Percentiles rank a stretch among this genome's conserved stretches.
phyloP scores from a whole-genome alignment of 53 echinoderm and acorn worm species.

The Antedon mediterranea region DNA sequence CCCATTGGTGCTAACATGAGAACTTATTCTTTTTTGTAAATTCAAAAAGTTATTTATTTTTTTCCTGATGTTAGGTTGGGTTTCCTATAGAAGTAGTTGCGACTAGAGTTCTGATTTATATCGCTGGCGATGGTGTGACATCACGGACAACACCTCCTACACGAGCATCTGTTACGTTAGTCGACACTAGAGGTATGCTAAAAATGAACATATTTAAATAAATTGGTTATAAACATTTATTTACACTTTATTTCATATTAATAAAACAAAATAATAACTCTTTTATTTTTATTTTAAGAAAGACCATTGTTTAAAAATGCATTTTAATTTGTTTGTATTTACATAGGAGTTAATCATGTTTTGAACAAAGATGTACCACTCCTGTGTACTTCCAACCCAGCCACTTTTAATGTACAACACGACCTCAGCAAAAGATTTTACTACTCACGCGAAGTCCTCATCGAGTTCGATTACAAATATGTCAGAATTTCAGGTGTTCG shows the following conservation, averaged over 20 bases:
- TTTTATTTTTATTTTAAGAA: no score
- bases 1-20: no score
- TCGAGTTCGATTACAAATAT: slow-evolving; percentile 26
- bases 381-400: slow-evolving; percentile 26
- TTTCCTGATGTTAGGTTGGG: slow-evolving; percentile 22
- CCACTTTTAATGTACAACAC: slow-evolving; percentile 52
- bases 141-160: slow-evolving; percentile 7
- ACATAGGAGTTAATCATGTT: neutral
- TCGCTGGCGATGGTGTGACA: slow-evolving; percentile 33
- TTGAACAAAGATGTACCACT: neutral
- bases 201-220: no score
- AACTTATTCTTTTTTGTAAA: no score
- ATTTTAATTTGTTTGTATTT: no score
- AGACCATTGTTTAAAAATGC: no score
- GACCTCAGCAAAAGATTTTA: slow-evolving; percentile 59
- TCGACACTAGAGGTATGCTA: slow-evolving; percentile 33
- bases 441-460: slow-evolving; percentile 44
- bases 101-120: slow-evolving; percentile 63
- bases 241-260: no score
- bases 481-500: slow-evolving; percentile 63
- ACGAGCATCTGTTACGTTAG: slow-evolving; percentile 31
- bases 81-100: slow-evolving; percentile 65
- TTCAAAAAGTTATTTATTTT: no score
- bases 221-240: no score
- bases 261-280: no score